Evolutionary conservation across 2,113 vertebrate genomes (phyloP).

Genomic region (Bufo gargarizans): DNA sequence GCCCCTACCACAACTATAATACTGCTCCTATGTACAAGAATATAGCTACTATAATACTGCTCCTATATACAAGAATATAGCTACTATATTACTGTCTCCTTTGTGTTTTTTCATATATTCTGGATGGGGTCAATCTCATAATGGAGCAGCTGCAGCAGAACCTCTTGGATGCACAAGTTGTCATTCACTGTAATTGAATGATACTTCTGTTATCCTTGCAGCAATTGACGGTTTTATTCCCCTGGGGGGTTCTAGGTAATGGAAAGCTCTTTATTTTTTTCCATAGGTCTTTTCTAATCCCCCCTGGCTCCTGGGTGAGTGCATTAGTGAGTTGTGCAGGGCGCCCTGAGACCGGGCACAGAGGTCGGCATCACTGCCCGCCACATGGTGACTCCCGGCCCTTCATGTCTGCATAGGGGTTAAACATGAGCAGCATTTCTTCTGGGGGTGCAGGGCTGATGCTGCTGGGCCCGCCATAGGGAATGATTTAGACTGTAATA

Average conservation of each 20-base stretch:
- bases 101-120: background rate
- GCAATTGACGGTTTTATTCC: background rate
- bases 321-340: background rate
- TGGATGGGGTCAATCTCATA: too few species aligned
- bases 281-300: constrained; percentile 17
- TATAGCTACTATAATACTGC: too few species aligned
- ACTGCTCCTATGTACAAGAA: too few species aligned
- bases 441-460: too few species aligned
- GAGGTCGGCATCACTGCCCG: background rate
- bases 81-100: background rate
- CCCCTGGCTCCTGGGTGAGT: background rate
- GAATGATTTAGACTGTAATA: too few species aligned
- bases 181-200: background rate
- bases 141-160: background rate
- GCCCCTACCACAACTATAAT: too few species aligned
- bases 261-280: background rate
- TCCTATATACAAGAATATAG: background rate
- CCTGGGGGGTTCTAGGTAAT: background rate
- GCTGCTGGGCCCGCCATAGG: too few species aligned
- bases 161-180: background rate
- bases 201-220: background rate
- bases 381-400: too few species aligned
- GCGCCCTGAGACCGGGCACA: background rate
- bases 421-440: too few species aligned
- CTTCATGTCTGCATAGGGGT: too few species aligned